Evolutionary conservation across 2,888 invertebrate genomes (phyloP).

Genomic region (Agriotes lineatus): DNA sequence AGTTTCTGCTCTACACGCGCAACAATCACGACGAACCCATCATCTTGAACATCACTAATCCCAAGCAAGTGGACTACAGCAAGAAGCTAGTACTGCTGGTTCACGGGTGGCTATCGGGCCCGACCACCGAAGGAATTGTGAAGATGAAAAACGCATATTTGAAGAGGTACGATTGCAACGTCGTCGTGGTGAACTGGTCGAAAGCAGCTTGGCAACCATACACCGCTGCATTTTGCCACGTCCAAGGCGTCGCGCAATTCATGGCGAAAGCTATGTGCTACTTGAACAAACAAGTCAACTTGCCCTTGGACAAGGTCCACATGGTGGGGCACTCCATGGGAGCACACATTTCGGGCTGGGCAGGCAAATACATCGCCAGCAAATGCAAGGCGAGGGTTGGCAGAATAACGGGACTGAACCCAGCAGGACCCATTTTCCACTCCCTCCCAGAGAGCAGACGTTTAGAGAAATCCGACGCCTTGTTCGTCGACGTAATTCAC

Average conservation of each 20-base stretch:
- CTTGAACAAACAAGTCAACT: background rate
- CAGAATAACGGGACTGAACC: constrained; percentile 28
- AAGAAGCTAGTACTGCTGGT: background rate
- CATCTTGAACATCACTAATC: background rate
- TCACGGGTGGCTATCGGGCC: constrained; percentile 5
- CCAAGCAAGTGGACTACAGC: background rate
- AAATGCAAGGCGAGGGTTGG: constrained; percentile 16
- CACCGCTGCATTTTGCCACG: constrained; percentile 8
- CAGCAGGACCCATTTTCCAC: constrained; percentile 4
- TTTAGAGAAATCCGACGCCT: constrained; percentile 17
- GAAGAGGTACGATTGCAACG: constrained; percentile 16
- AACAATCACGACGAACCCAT: background rate
- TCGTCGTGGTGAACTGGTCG: constrained; percentile 22
- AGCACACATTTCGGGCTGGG: constrained; percentile 18
- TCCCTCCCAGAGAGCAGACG: background rate
- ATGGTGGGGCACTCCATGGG: constrained; percentile 28
- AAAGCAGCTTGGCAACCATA: constrained; percentile 6
- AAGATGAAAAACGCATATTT: constrained; percentile 17
- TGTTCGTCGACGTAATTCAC: constrained; percentile 25
- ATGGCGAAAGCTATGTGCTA: constrained; percentile 10
- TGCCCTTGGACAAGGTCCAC: constrained; percentile 13
- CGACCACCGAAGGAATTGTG: background rate
- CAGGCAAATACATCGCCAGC: background rate
- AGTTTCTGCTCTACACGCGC: background rate
- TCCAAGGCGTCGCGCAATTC: background rate